Percentiles rank a stretch among this genome's conserved stretches.
Conservation (phyloP, 2,797 vertebrate species). For the Alexandromys oeconomus region DNA sequence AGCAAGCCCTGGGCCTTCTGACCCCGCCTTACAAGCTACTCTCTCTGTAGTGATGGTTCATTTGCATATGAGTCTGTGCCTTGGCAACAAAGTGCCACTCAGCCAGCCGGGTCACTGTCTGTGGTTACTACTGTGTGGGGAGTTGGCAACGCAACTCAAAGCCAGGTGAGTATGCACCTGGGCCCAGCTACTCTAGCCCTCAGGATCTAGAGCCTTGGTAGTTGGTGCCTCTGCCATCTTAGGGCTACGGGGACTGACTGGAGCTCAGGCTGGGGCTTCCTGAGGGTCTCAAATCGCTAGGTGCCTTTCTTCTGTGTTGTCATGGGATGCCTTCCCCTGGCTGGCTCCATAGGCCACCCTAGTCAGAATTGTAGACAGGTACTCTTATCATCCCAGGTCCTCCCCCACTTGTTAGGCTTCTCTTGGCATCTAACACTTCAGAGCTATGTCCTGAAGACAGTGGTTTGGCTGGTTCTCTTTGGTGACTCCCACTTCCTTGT, state of each 20-base stretch:
- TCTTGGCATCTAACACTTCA: not conserved
- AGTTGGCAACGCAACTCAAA: slow-evolving; percentile 96
- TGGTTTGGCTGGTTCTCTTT: not conserved
- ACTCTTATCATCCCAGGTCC: rapidly evolving
- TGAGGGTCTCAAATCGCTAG: not conserved
- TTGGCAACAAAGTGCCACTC: slow-evolving; percentile 96
- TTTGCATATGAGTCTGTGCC: slow-evolving; percentile 94
- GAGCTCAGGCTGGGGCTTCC: not conserved
- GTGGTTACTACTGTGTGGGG: slow-evolving; percentile 99
- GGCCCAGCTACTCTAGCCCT: not conserved
- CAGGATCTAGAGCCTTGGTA: too few species aligned
- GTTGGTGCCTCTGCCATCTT: not conserved
- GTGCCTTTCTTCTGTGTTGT: not conserved
- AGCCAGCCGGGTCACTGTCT: slow-evolving; percentile 96
- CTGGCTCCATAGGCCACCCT: not conserved
- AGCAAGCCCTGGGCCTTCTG: not conserved
- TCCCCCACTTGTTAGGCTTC: not conserved
- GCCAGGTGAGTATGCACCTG: slow-evolving; percentile 91
- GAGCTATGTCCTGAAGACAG: not conserved
- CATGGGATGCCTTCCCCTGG: not conserved
- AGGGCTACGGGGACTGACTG: not conserved
- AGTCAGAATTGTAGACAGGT: not conserved
- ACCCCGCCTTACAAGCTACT: not conserved
- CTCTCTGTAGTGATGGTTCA: slow-evolving; percentile 92
- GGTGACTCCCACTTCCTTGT: slow-evolving; percentile 49